phyloP scores from a whole-genome alignment of 2,113 vertebrate species.

The Axis porcinus region DNA sequence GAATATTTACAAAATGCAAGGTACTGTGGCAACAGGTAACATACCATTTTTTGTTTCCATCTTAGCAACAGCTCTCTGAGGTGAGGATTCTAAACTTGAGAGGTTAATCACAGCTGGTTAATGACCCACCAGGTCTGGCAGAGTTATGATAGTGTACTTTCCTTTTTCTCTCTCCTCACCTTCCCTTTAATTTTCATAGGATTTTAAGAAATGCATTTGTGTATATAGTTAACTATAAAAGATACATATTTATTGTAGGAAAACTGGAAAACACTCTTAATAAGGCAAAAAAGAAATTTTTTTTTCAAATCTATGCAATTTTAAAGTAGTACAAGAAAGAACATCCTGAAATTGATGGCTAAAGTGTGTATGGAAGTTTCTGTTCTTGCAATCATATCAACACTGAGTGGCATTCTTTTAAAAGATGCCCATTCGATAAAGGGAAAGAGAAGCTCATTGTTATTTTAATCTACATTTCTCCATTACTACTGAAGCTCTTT shows the following conservation, averaged over 20 bases:
- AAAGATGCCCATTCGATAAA: background rate
- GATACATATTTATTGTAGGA: background rate
- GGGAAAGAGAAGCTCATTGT: background rate
- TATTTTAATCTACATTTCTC: background rate
- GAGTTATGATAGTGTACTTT: background rate
- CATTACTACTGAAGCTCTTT: background rate
- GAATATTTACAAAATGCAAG: background rate
- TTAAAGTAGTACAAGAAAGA: conserved; percentile 8
- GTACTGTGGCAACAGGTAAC: background rate
- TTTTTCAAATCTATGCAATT: background rate
- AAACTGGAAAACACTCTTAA: background rate
- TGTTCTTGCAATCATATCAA: background rate
- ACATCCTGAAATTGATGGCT: background rate
- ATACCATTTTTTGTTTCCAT: background rate
- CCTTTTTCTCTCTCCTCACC: background rate
- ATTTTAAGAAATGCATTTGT: background rate
- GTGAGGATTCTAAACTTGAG: background rate
- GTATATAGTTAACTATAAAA: background rate
- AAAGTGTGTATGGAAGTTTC: background rate
- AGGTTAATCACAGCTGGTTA: background rate
- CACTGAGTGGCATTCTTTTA: background rate
- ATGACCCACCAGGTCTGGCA: background rate
- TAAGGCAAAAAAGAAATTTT: background rate
- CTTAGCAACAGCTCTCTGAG: background rate
- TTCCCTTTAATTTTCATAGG: background rate